phyloP scores from a whole-genome alignment of 2,797 vertebrate species.

The Cirrhinus mrigala region DNA sequence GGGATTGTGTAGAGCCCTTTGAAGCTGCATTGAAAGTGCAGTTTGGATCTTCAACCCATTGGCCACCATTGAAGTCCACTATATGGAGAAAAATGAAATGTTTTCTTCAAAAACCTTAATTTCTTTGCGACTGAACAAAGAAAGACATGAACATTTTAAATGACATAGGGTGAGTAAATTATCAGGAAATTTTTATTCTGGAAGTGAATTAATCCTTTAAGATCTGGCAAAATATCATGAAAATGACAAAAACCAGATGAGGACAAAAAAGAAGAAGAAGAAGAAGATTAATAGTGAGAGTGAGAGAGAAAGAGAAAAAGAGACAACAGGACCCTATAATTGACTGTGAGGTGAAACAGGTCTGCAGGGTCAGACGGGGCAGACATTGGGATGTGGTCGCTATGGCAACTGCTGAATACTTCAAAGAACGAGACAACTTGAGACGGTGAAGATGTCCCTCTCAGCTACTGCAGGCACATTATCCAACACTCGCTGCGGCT shows the following conservation, averaged over 20 bases:
- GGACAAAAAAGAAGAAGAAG: not conserved
- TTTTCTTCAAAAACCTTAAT: no score
- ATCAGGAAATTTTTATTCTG: no score
- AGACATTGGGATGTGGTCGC: conserved; percentile 24
- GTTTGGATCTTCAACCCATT: no score
- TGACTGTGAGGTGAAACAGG: conserved; percentile 32
- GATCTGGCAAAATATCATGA: not conserved
- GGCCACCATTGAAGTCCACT: no score
- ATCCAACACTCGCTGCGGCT: not conserved
- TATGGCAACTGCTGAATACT: conserved; percentile 23
- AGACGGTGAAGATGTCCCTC: conserved; percentile 28
- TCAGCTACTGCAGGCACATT: conserved; percentile 26
- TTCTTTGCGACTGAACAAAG: no score
- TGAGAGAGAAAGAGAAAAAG: not conserved
- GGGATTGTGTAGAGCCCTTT: no score
- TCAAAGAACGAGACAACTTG: conserved; percentile 27
- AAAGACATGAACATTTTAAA: no score
- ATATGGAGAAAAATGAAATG: no score
- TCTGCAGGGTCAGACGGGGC: conserved; percentile 20
- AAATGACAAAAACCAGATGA: not conserved
- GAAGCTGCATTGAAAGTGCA: no score
- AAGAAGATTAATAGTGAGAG: not conserved
- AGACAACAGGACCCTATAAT: not conserved
- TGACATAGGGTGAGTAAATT: no score
- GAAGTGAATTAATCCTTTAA: no score